Conservation (phyloP, 1,140 invertebrate species). For the Acromyrmex echinatior region DNA sequence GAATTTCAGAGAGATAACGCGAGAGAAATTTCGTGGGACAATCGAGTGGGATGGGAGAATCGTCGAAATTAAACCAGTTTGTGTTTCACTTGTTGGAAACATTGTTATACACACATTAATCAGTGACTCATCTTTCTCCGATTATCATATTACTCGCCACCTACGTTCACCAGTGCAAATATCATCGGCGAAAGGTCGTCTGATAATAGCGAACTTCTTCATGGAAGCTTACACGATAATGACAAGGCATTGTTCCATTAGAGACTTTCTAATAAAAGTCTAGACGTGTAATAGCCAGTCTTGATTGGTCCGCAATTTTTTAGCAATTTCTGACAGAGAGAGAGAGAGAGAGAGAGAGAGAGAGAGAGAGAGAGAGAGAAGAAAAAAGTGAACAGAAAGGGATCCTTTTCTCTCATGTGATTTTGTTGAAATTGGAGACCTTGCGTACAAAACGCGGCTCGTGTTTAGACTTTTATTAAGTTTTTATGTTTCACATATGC, state of each 20-base stretch:
- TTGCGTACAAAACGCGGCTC: no score
- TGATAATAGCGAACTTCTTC: slow-evolving; percentile 31
- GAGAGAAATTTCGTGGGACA: neutral
- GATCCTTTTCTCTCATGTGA: no score
- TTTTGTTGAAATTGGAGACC: no score
- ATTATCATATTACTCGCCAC: slow-evolving; percentile 59
- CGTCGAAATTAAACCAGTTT: slow-evolving; percentile 52
- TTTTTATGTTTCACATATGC: neutral
- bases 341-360: no score
- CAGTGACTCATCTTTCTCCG: slow-evolving; percentile 31
- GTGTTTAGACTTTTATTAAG: no score
- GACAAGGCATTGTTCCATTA: slow-evolving; percentile 32
- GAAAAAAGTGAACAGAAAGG: no score
- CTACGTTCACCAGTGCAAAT: slow-evolving; percentile 39
- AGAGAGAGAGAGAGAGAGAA: no score
- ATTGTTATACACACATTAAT: slow-evolving; percentile 59
- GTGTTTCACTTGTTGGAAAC: slow-evolving; percentile 16
- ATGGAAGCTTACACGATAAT: slow-evolving; percentile 49
- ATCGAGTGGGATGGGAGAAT: neutral
- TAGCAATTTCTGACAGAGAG: no score
- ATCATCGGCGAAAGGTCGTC: slow-evolving; percentile 39
- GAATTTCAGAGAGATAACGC: slow-evolving; percentile 31
- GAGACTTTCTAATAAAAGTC: no score
- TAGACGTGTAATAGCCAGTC: no score
- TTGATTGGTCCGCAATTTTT: no score